Conservation (phyloP, 2,113 vertebrate species). For the Rattus rattus region DNA sequence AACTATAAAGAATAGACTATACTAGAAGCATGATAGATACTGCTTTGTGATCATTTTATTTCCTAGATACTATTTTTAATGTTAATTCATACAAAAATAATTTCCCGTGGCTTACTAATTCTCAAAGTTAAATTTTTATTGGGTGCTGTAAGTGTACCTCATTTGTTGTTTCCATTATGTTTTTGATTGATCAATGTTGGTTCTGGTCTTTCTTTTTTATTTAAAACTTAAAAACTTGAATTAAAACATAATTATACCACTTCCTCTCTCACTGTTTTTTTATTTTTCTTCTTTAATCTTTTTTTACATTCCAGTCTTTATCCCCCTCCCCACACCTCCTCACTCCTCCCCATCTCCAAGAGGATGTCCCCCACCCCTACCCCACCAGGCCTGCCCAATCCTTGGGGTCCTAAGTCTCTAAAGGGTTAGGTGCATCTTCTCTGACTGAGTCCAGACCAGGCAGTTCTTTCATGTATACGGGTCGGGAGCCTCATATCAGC, state of each 20-base stretch:
- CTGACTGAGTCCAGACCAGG: no score
- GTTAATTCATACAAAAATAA: not conserved
- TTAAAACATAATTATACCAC: not conserved
- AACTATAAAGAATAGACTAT: not conserved
- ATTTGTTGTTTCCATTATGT: not conserved
- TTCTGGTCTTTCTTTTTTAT: not conserved
- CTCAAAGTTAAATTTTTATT: not conserved
- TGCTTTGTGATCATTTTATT: not conserved
- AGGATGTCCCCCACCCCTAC: no score
- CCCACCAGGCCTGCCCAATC: no score
- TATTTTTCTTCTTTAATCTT: no score
- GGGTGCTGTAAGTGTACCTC: not conserved
- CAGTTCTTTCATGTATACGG: no score
- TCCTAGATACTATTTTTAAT: not conserved
- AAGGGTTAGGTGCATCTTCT: no score
- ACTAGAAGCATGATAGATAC: not conserved
- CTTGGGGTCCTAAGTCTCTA: no score
- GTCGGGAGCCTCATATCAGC: no score
- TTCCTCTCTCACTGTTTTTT: not conserved
- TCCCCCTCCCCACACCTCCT: no score
- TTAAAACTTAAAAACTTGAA: not conserved
- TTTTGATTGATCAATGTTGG: constrained; percentile 2
- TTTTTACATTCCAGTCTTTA: no score
- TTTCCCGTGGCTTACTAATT: not conserved
- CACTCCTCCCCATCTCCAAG: no score